Percentiles rank a stretch among this genome's conserved stretches.
phyloP scores from a whole-genome alignment of 2,888 invertebrate genomes.

The Patella depressa region DNA sequence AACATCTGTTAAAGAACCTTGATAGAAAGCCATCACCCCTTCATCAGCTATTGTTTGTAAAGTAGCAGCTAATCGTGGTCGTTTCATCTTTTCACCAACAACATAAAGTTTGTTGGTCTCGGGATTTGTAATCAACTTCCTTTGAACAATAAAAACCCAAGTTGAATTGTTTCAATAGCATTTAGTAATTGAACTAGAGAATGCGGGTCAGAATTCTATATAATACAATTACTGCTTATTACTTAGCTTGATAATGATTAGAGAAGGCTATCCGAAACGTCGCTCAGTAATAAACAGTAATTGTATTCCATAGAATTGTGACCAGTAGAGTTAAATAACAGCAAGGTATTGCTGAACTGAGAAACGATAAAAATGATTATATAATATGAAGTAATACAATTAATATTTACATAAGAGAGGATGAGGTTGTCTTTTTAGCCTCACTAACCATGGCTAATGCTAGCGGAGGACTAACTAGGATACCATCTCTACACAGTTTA shows the following conservation, averaged over 20 bases:
- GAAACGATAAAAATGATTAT: too few relatives aligned
- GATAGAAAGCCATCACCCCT: slow-evolving; percentile 11
- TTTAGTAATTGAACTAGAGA: too few relatives aligned
- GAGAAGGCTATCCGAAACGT: too few relatives aligned
- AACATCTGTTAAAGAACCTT: slow-evolving; percentile 4
- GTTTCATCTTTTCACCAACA: slow-evolving; percentile 16
- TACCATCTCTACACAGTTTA: slow-evolving; percentile 12
- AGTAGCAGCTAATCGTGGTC: slow-evolving; percentile 11
- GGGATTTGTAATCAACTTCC: slow-evolving; percentile 25
- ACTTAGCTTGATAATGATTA: too few relatives aligned
- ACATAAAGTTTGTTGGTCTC: slow-evolving; percentile 22
- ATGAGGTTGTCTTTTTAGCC: too few relatives aligned
- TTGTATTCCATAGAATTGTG: too few relatives aligned
- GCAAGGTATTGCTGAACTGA: too few relatives aligned
- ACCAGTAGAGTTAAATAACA: not conserved
- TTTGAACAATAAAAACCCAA: not conserved
- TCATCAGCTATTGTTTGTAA: slow-evolving; percentile 4
- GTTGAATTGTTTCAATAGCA: not conserved
- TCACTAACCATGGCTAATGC: not conserved
- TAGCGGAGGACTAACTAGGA: not conserved
- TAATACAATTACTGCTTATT: too few relatives aligned
- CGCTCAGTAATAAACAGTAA: too few relatives aligned
- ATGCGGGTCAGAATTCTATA: too few relatives aligned
- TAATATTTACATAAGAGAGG: too few relatives aligned
- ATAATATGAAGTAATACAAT: too few relatives aligned